Evolutionary conservation across 2,113 vertebrate species (phyloP), one percentile per base, ranked within the genome.

Genomic region (Ranitomeya variabilis): DNA sequence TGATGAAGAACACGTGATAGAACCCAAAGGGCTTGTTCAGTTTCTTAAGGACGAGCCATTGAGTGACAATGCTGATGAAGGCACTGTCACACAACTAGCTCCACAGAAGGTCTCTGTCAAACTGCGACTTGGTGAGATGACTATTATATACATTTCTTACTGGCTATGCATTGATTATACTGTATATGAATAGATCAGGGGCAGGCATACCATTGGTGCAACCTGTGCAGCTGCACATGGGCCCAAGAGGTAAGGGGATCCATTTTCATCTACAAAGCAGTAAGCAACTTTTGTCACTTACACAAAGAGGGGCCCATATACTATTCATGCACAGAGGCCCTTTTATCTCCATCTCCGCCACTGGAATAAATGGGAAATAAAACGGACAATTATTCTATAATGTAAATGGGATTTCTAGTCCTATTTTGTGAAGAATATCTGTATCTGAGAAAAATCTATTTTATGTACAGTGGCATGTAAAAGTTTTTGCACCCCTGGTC

Each of bases 81-180:
- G 92, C 67, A 90, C 89, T 2, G 91, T 94, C 86, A 92, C 89
- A 1, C 96, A 96, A 86, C 91, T 96, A 55, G 91, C 92, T 3
- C 96, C 96, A 1, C 95, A 96, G 90, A 91, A 89, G 54, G 74
- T 96, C 23, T 82, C 91, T 5, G 21, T 95, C 26, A 86, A 80
- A 1, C 92, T 96, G 37, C 88, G 95, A 51, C 91, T 92, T 0
- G 94, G 96, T 96, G 88, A 93, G 93, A 64, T 55, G 18, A n/a
- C 37, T 1, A 74, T 18, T 8, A 26, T 13, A 57, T 57, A 57
- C 7, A 15, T 37, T 26, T 15, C 13, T 31, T 37, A 1, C 4
- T 71, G 3, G 7, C 31, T 26, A 69, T 23, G 13, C 2, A 23
- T 26, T 8, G 9, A 7, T 57, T 57, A 7, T 11, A n/a, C n/a